Percentiles rank a stretch among this genome's conserved stretches.
Conservation (phyloP, 2,797 vertebrate genomes). For the Petrocephalus schoutedeni region DNA sequence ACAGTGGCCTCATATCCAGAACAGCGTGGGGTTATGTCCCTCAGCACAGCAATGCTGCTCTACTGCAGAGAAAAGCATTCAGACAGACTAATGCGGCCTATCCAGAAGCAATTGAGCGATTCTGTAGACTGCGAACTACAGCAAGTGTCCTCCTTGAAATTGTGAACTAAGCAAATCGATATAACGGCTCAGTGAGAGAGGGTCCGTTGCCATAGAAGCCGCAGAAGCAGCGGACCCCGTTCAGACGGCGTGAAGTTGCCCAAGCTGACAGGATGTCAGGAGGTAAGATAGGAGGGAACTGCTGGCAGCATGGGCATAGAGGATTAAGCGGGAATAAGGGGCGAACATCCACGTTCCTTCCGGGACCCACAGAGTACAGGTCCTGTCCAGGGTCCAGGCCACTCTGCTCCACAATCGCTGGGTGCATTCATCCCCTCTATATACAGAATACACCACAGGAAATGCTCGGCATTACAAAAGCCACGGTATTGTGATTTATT, state of each 20-base stretch:
- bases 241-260: constrained; percentile 19
- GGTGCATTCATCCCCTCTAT: background rate
- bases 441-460: background rate
- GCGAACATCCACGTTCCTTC: background rate
- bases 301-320: background rate
- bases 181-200: background rate
- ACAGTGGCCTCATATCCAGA: background rate
- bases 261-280: background rate
- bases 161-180: constrained; percentile 9
- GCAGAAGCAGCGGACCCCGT: constrained; percentile 25
- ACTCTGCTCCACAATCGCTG: background rate
- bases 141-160: background rate
- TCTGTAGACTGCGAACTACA: background rate
- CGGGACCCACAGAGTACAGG: background rate
- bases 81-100: background rate
- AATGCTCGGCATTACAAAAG: background rate
- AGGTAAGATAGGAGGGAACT: background rate
- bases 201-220: constrained; percentile 36
- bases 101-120: background rate
- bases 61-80: background rate
- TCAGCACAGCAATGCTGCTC: background rate
- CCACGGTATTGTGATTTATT: background rate
- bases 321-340: background rate
- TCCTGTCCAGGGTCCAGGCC: background rate
- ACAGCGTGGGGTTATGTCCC: background rate